Conservation (phyloP, 2,797 vertebrate species). For the Corythornis leucogaster region DNA sequence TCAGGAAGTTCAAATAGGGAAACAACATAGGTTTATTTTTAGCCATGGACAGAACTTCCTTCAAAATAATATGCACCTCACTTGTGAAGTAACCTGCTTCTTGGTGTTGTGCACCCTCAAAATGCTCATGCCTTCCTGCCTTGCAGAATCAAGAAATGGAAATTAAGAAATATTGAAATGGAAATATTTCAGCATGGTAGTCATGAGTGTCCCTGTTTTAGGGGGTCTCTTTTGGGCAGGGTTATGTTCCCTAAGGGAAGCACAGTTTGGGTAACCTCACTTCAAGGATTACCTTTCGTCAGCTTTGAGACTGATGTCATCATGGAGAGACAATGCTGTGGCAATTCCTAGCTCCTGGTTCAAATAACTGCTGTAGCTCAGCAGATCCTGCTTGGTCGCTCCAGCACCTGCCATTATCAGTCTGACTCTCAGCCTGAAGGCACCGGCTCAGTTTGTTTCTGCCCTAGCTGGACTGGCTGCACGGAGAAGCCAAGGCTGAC, state of each 20-base stretch:
- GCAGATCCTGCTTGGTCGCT: neutral
- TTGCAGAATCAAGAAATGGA: neutral
- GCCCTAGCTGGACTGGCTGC: neutral
- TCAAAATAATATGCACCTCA: neutral
- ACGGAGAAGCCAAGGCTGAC: neutral
- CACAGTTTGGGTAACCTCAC: neutral
- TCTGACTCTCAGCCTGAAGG: neutral
- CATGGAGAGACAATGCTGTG: neutral
- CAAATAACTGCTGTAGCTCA: neutral
- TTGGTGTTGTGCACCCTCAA: neutral
- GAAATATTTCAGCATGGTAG: neutral
- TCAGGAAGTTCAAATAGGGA: slow-evolving; percentile 57
- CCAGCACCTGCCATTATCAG: neutral
- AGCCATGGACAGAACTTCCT: slow-evolving; percentile 21
- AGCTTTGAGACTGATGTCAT: neutral
- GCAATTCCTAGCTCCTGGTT: neutral
- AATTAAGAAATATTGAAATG: neutral
- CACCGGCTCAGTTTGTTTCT: neutral
- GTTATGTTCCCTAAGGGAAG: neutral
- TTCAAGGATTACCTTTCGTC: neutral
- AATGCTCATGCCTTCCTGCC: neutral
- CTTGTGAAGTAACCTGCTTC: neutral
- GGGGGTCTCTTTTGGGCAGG: neutral
- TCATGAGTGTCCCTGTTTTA: neutral
- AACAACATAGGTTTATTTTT: slow-evolving; percentile 34